These are phyloP conservation scores for Atherinomorus stipes DNA, from an alignment of 2,113 vertebrate genomes.

Conservation along the genomic window DNA sequence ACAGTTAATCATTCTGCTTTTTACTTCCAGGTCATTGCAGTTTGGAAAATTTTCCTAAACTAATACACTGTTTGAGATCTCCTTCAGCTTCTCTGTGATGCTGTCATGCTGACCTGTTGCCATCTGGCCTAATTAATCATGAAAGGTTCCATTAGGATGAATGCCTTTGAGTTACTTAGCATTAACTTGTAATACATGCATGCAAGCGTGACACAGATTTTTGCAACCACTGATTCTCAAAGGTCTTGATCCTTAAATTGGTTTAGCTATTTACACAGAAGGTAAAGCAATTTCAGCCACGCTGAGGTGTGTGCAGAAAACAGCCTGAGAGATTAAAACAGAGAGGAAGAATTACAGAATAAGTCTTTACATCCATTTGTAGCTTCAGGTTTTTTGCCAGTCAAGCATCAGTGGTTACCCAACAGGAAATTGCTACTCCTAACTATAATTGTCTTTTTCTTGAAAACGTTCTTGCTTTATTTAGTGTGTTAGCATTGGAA, in stretches of 20 bases:
- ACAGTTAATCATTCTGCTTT: too few relatives aligned
- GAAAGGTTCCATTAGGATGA: not conserved
- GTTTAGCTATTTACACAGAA: constrained; percentile 42
- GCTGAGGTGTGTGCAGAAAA: constrained; percentile 38
- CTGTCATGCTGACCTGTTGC: too few relatives aligned
- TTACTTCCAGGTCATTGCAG: too few relatives aligned
- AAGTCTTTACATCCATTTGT: constrained; percentile 25
- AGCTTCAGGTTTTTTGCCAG: constrained; percentile 34
- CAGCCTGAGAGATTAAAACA: constrained; percentile 49
- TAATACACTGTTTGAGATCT: too few relatives aligned
- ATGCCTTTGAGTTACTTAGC: not conserved
- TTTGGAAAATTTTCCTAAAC: too few relatives aligned
- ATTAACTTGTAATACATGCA: not conserved
- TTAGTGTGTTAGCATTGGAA: not conserved
- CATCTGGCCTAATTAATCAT: too few relatives aligned
- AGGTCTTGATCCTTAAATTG: constrained; percentile 44
- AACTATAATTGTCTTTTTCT: not conserved
- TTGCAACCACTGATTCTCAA: constrained; percentile 24
- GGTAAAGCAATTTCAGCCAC: constrained; percentile 54
- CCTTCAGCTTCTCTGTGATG: too few relatives aligned
- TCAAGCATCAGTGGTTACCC: constrained; percentile 4
- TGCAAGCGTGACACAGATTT: not conserved
- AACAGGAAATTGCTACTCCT: not conserved
- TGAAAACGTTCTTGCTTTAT: not conserved
- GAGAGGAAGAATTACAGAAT: constrained; percentile 32